phyloP scores from a whole-genome alignment of 1,140 invertebrate genomes.

The Pseudomyrmex pallidus region DNA sequence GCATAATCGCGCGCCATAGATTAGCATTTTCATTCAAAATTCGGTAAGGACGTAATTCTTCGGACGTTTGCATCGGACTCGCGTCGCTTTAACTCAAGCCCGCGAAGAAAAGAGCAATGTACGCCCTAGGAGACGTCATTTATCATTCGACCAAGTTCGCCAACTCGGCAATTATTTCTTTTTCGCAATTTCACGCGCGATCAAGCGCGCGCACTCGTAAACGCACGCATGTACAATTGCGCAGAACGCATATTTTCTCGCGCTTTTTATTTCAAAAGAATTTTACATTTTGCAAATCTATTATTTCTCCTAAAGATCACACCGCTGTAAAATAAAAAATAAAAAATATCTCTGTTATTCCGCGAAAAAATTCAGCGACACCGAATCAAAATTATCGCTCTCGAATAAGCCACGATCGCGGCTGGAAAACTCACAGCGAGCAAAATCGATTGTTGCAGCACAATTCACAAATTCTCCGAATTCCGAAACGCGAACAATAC shows the following conservation, averaged over 20 bases:
- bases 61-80: constrained; percentile 1
- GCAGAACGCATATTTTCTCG: no score
- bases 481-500: not conserved
- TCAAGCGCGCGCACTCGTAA: not conserved
- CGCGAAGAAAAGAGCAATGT: constrained; percentile 9
- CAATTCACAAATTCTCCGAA: constrained; percentile 18
- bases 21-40: constrained; percentile 42
- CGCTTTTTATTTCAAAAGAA: no score
- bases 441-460: constrained; percentile 10
- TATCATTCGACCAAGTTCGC: constrained; percentile 26
- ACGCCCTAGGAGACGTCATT: constrained; percentile 29
- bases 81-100: no score
- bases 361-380: not conserved
- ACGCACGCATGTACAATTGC: not conserved
- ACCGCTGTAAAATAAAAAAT: no score
- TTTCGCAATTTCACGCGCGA: constrained; percentile 13
- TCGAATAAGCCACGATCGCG: constrained; percentile 6
- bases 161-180: constrained; percentile 43
- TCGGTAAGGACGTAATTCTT: constrained; percentile 4
- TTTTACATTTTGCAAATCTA: no score
- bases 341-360: not conserved
- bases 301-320: no score
- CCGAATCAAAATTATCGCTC: constrained; percentile 38
- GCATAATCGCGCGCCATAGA: constrained; percentile 4
- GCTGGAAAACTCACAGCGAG: not conserved